Base-by-base conservation (phyloP, 2,113 vertebrate species). In the Myiopsitta monachus region DNA sequence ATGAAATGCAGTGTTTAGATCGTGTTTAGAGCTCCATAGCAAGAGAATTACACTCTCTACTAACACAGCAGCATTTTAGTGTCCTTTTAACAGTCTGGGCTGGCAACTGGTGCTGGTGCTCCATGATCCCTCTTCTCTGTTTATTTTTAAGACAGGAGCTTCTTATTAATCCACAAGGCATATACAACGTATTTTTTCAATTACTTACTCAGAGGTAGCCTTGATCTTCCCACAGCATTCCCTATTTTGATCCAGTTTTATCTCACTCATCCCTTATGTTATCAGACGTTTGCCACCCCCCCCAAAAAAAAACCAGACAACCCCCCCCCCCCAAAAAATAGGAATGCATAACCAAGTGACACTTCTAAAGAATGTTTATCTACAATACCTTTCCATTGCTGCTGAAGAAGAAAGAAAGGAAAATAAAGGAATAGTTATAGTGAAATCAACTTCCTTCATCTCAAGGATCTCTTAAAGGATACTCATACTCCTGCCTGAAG, bases 311-410 rank as follows among this genome's bases (percentile, higher is more conserved):
- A 31, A 33, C 28, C 54, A 31, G 18, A 33, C 10, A 57, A 57
- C 47, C 18, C 11, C 5, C 7, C 54, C 18, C 30, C 8, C 7
- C n/a, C n/a, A n/a, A 9, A 52, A 68, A 66, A 38, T 6, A 27
- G 64, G 18, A 63, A 46, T 1, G 24, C 12, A 74, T 22, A 76
- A 88, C 14, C 51, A 74, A 86, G 14, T 11, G 11, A 11, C 18
- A 83, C 17, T 82, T 91, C 74, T 31, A 83, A 94, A 80, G 21
- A 85, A 39, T 54, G 80, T 41, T 69, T 70, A 67, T 57, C 41
- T 26, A 41, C 7, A 80, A 17, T 76, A 62, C 14, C 17, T 61
- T 91, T 68, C 15, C 36, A 66, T 10, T 75, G 18, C 33, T 61
- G 21, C 19, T 69, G 70, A 68, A 78, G 19, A 57, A 61, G 27